phyloP scores from a whole-genome alignment of 2,888 invertebrate species.

The Lottia gigantea region DNA sequence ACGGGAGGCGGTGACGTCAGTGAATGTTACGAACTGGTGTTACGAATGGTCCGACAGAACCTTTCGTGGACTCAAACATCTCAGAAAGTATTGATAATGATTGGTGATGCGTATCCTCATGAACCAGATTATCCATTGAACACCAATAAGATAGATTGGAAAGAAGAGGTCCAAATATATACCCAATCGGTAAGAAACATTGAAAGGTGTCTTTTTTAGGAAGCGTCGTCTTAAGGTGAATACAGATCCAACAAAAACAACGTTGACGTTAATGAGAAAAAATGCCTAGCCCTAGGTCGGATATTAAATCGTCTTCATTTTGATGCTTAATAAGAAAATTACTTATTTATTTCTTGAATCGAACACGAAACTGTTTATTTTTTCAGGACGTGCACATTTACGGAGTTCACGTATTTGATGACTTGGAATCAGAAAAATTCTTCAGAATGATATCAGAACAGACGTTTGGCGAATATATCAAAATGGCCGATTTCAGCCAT shows the following conservation, averaged over 20 bases:
- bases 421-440: slow-evolving; percentile 41
- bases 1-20: slow-evolving; percentile 61
- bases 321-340: too few relatives aligned
- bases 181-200: slow-evolving; percentile 29
- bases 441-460: slow-evolving; percentile 44
- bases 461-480: slow-evolving; percentile 54
- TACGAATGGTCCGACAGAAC: slow-evolving; percentile 44
- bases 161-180: slow-evolving; percentile 39
- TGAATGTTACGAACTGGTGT: slow-evolving; percentile 63
- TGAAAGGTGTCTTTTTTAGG: background rate
- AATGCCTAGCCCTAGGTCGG: too few relatives aligned
- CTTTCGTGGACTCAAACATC: slow-evolving; percentile 52
- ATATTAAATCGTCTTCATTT: too few relatives aligned
- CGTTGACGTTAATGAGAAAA: too few relatives aligned
- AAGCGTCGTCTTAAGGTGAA: too few relatives aligned
- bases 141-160: slow-evolving; percentile 55
- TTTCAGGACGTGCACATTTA: slow-evolving; percentile 55
- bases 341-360: too few relatives aligned
- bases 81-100: slow-evolving; percentile 58
- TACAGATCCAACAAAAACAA: too few relatives aligned
- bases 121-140: slow-evolving; percentile 46
- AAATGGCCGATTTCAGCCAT: slow-evolving; percentile 51
- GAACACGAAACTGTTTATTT: background rate
- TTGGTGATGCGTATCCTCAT: slow-evolving; percentile 62
- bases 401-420: slow-evolving; percentile 49